Conservation (phyloP, 2,888 invertebrate species). For the Pheosia gnoma region DNA sequence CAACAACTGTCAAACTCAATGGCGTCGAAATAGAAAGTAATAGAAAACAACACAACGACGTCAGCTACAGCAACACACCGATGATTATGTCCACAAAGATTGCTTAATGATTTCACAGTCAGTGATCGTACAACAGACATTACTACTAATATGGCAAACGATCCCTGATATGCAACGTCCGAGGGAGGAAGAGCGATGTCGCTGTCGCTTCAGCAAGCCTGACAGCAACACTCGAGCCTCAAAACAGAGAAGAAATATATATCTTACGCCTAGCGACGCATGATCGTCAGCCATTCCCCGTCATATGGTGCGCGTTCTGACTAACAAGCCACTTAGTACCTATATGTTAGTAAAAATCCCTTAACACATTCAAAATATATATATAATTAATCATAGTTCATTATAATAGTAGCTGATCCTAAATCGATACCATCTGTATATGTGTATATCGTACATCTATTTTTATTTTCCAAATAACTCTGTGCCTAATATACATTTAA, state of each 20-base stretch:
- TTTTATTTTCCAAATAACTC: conserved; percentile 70
- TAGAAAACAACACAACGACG: conserved; percentile 55
- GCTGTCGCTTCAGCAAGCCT: conserved; percentile 45
- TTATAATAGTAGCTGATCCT: conserved; percentile 72
- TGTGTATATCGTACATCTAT: conserved; percentile 79
- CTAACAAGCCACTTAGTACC: conserved; percentile 74
- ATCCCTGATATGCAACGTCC: conserved; percentile 73
- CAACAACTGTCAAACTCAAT: conserved; percentile 32
- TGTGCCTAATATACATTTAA: conserved; percentile 82
- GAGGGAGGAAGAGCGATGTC: conserved; percentile 43
- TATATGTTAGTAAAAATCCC: conserved; percentile 83
- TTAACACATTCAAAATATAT: conserved; percentile 83
- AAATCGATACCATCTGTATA: conserved; percentile 70
- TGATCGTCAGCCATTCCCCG: conserved; percentile 55
- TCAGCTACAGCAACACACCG: conserved; percentile 57
- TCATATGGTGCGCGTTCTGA: conserved; percentile 33
- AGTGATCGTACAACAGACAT: conserved; percentile 51
- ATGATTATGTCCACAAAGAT: conserved; percentile 75
- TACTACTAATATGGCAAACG: conserved; percentile 80
- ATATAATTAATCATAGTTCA: conserved; percentile 68
- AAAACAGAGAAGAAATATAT: conserved; percentile 38
- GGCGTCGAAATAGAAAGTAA: conserved; percentile 33
- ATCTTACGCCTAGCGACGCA: conserved; percentile 49
- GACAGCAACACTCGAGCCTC: conserved; percentile 45
- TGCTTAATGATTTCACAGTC: conserved; percentile 66